phyloP scores from a whole-genome alignment of 2,113 vertebrate genomes.

The Etia nguti region DNA sequence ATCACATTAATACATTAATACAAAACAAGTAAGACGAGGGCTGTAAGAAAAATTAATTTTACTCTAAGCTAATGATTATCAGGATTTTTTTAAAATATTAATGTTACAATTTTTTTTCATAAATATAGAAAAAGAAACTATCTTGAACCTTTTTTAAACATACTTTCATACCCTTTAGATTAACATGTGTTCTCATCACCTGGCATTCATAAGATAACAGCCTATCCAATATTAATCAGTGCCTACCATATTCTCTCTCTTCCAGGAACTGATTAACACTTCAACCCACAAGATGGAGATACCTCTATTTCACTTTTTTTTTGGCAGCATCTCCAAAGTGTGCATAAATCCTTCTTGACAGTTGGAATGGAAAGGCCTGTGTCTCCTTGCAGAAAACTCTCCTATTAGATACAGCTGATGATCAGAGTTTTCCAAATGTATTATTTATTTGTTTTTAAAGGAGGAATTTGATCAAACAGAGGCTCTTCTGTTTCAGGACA shows the following conservation, averaged over 20 bases:
- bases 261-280: conserved; percentile 31
- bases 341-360: conserved; percentile 44
- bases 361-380: conserved; percentile 42
- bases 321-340: conserved; percentile 24
- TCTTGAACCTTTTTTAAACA: not conserved
- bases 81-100: not conserved
- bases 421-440: conserved; percentile 18
- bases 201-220: not conserved
- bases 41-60: not conserved
- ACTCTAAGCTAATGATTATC: not conserved
- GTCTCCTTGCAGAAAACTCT: conserved; percentile 27
- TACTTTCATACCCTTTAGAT: not conserved
- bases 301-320: conserved; percentile 16
- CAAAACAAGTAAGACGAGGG: not conserved
- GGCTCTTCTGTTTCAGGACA: conserved; percentile 11
- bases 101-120: not conserved
- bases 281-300: conserved; percentile 20
- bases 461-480: not conserved
- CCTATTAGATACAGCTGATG: conserved; percentile 47
- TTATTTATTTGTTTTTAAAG: not conserved
- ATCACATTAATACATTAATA: not conserved
- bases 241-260: not conserved
- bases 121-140: not conserved
- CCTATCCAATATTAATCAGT: not conserved
- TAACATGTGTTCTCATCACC: not conserved